Conservation (phyloP, 2,888 invertebrate species). For the Eupsilia transversa region DNA sequence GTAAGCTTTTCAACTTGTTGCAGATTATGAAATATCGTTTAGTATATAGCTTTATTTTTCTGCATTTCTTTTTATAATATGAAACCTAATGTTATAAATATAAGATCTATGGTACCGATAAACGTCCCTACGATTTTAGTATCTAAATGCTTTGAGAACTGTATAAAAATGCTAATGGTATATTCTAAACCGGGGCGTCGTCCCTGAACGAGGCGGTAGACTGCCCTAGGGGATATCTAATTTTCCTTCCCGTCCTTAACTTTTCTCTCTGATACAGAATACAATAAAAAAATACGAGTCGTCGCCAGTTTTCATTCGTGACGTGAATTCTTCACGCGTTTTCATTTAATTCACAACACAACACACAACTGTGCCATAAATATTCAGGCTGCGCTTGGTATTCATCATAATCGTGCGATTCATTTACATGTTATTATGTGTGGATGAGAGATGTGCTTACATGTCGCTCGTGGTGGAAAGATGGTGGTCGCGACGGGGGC, state of each 20-base stretch:
- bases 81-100: constrained; percentile 2
- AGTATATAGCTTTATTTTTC: not conserved
- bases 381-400: constrained; percentile 82
- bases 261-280: constrained; percentile 60
- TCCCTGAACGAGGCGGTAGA: constrained; percentile 44
- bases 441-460: constrained; percentile 71
- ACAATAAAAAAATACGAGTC: constrained; percentile 69
- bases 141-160: constrained; percentile 21
- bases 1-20: not conserved
- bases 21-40: not conserved
- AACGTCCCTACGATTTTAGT: constrained; percentile 9
- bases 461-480: constrained; percentile 35
- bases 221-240: constrained; percentile 61
- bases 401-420: constrained; percentile 85
- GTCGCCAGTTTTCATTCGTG: constrained; percentile 73
- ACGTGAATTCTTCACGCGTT: constrained; percentile 75
- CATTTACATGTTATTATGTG: constrained; percentile 86
- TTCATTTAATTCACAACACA: constrained; percentile 77
- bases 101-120: constrained; percentile 28
- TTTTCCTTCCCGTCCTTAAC: constrained; percentile 60
- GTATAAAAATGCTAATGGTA: constrained; percentile 50
- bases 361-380: constrained; percentile 78
- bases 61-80: not conserved
- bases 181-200: constrained; percentile 46
- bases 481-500: constrained; percentile 36